Conservation (phyloP, 2,113 vertebrate genomes). For the Corapipo altera region DNA sequence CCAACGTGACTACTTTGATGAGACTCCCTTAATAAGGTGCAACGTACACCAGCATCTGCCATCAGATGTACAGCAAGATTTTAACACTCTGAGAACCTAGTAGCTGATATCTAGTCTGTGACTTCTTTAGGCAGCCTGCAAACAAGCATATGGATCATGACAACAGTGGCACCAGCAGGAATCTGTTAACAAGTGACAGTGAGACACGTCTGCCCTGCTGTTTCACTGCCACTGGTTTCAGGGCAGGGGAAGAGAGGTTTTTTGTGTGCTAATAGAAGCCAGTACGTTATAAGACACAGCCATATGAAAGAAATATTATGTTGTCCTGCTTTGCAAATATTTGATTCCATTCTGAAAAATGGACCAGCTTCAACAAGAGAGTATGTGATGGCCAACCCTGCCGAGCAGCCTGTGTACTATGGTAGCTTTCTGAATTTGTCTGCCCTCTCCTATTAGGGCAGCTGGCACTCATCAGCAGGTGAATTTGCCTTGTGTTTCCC, state of each 20-base stretch:
- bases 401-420: background rate
- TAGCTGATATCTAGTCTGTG: background rate
- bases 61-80: background rate
- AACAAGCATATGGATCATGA: background rate
- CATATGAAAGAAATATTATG: background rate
- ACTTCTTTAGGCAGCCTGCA: background rate
- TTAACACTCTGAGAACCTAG: background rate
- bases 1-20: background rate
- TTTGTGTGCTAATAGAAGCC: background rate
- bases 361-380: background rate
- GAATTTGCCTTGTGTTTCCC: background rate
- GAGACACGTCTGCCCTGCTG: background rate
- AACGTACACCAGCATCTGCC: background rate
- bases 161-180: background rate
- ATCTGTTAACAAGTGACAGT: accelerated
- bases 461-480: background rate
- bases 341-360: background rate
- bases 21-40: background rate
- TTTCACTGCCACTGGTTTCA: background rate
- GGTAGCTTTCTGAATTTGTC: background rate
- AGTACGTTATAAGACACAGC: background rate
- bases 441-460: background rate
- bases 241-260: background rate
- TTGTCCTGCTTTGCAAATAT: background rate
- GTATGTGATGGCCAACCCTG: background rate